Evolutionary conservation across 2,113 vertebrate species (phyloP).

Genomic region (Pelmatolapia mariae): DNA sequence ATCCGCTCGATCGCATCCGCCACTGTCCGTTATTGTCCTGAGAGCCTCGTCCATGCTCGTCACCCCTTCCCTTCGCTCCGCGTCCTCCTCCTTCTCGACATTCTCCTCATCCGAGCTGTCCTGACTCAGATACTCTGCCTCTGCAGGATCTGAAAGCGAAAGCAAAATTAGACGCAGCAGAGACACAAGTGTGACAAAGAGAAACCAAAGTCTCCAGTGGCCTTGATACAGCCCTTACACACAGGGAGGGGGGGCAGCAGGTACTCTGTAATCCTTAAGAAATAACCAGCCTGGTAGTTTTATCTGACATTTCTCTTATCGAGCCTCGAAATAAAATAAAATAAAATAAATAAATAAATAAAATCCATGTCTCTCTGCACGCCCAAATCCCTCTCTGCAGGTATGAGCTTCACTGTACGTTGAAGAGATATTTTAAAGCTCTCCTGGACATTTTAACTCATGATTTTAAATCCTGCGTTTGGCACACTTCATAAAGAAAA

Average conservation of each 20-base stretch:
- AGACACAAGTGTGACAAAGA: background rate
- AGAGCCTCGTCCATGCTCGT: constrained; percentile 63
- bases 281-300: background rate
- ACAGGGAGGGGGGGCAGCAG: rapidly evolving
- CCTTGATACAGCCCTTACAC: too few species aligned
- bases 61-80: constrained; percentile 43
- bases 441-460: background rate
- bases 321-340: background rate
- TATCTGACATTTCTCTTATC: constrained; percentile 7
- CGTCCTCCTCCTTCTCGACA: constrained; percentile 56
- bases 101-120: constrained; percentile 77
- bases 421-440: background rate
- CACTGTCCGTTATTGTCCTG: constrained; percentile 67
- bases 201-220: background rate
- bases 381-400: background rate
- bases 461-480: constrained; percentile 12
- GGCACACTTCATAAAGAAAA: background rate
- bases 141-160: constrained; percentile 73
- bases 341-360: background rate
- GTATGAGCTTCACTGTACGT: background rate
- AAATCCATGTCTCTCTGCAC: background rate
- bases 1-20: constrained; percentile 68
- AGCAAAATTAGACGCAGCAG: background rate
- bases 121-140: constrained; percentile 77
- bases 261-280: constrained; percentile 6